Conservation (phyloP, 2,888 invertebrate genomes). For the Meteorus cinctellus region DNA sequence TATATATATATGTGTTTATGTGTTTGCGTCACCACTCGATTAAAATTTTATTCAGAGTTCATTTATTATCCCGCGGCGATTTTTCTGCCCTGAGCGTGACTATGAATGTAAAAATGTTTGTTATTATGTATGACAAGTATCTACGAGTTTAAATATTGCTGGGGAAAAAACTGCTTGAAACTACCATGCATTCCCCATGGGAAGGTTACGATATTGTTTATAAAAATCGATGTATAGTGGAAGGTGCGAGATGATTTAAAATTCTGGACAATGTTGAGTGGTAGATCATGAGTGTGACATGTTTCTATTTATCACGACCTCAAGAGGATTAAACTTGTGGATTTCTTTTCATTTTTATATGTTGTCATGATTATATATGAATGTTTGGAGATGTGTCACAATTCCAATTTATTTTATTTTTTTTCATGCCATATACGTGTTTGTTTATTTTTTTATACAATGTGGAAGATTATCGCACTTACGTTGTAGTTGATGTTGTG, state of each 20-base stretch:
- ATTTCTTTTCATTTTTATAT: background rate
- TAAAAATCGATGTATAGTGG: background rate
- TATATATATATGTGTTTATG: background rate
- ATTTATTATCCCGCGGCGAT: slow-evolving; percentile 6
- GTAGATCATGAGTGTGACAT: slow-evolving; percentile 24
- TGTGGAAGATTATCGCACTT: too few species aligned
- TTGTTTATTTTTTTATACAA: too few species aligned
- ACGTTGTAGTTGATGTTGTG: too few species aligned
- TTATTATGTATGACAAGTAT: slow-evolving; percentile 9
- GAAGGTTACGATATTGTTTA: background rate
- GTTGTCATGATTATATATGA: background rate
- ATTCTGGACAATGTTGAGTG: slow-evolving; percentile 36
- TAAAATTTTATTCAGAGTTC: slow-evolving; percentile 11
- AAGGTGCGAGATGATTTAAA: slow-evolving; percentile 25
- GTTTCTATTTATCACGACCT: background rate
- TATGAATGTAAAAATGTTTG: slow-evolving; percentile 2
- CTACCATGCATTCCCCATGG: slow-evolving; percentile 42
- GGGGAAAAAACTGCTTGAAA: slow-evolving; percentile 2
- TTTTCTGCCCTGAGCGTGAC: background rate
- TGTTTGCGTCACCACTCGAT: background rate
- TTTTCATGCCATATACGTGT: too few species aligned
- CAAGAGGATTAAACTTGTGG: background rate
- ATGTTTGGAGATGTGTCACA: too few species aligned
- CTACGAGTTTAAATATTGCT: slow-evolving; percentile 5
- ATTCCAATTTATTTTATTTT: too few species aligned